Conservation (phyloP, 2,888 invertebrate species). For the Metopia argyrocephala region DNA sequence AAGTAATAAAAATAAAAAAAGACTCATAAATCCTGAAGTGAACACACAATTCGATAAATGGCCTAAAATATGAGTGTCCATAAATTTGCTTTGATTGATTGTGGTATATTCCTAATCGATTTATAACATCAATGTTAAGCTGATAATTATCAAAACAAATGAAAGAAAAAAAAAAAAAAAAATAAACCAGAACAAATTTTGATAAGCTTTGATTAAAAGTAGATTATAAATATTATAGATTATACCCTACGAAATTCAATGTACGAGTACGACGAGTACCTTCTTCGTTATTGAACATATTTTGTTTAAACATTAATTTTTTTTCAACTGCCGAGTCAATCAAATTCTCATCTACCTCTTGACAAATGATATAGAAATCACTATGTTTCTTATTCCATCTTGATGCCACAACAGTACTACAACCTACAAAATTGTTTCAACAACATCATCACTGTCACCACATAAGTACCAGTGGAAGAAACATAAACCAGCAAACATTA, state of each 20-base stretch:
- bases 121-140: slow-evolving; percentile 30
- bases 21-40: slow-evolving; percentile 10
- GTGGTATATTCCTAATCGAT: slow-evolving; percentile 43
- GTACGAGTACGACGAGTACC: slow-evolving; percentile 5
- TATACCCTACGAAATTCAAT: neutral
- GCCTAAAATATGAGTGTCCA: slow-evolving; percentile 19
- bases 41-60: slow-evolving; percentile 6
- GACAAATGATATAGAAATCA: slow-evolving; percentile 76
- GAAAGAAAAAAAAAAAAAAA: neutral
- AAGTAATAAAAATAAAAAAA: slow-evolving; percentile 7
- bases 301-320: slow-evolving; percentile 30
- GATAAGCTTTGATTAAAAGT: neutral
- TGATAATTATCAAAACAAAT: slow-evolving; percentile 15
- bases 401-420: neutral
- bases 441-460: slow-evolving; percentile 4
- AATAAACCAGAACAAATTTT: neutral
- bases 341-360: slow-evolving; percentile 73
- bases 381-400: slow-evolving; percentile 50
- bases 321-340: slow-evolving; percentile 70
- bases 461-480: neutral
- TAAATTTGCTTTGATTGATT: slow-evolving; percentile 60
- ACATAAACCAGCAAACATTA: slow-evolving; percentile 28
- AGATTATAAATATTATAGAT: neutral
- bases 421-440: slow-evolving; percentile 8
- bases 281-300: slow-evolving; percentile 23